phyloP scores from a whole-genome alignment of 2,888 invertebrate species.

The Coelopa pilipes region DNA sequence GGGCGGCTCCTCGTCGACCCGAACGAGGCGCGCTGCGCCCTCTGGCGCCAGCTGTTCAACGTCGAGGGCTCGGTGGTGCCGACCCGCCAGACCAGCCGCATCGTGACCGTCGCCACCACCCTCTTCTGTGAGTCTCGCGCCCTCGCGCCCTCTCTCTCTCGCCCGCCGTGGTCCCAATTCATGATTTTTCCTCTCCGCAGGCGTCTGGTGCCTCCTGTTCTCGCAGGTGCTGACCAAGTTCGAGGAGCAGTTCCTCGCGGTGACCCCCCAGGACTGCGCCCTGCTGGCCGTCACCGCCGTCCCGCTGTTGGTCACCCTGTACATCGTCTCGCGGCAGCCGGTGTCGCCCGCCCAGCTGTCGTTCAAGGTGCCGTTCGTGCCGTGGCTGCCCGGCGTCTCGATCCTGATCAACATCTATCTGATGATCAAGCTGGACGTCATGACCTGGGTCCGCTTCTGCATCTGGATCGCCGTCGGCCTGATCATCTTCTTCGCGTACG shows the following conservation, averaged over 20 bases:
- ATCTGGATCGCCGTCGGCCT: constrained; percentile 82
- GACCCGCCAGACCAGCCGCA: constrained; percentile 65
- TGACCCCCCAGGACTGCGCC: constrained; percentile 47
- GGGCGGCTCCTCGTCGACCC: constrained; percentile 46
- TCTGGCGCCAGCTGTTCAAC: constrained; percentile 66
- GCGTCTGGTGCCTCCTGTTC: constrained; percentile 56
- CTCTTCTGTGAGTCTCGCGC: constrained; percentile 66
- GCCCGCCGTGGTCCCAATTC: too few relatives aligned
- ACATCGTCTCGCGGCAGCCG: constrained; percentile 72
- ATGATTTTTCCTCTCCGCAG: constrained; percentile 44
- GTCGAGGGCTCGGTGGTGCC: constrained; percentile 62
- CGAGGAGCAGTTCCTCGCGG: constrained; percentile 50
- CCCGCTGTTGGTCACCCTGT: constrained; percentile 66
- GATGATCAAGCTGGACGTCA: constrained; percentile 73
- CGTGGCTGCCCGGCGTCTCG: constrained; percentile 82
- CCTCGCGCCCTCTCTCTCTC: too few relatives aligned
- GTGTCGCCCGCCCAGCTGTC: constrained; percentile 72
- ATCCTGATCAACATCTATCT: constrained; percentile 85
- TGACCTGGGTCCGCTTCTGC: constrained; percentile 86
- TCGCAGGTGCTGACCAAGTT: constrained; percentile 55
- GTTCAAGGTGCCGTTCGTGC: constrained; percentile 83
- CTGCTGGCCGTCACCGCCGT: constrained; percentile 50
- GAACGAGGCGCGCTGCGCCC: constrained; percentile 46
- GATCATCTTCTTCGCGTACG: constrained; percentile 72
- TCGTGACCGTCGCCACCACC: constrained; percentile 66